Evolutionary conservation across 2,797 vertebrate genomes (phyloP), one percentile per base, ranked within the genome.

Genomic region (Clarias laeviceps): DNA sequence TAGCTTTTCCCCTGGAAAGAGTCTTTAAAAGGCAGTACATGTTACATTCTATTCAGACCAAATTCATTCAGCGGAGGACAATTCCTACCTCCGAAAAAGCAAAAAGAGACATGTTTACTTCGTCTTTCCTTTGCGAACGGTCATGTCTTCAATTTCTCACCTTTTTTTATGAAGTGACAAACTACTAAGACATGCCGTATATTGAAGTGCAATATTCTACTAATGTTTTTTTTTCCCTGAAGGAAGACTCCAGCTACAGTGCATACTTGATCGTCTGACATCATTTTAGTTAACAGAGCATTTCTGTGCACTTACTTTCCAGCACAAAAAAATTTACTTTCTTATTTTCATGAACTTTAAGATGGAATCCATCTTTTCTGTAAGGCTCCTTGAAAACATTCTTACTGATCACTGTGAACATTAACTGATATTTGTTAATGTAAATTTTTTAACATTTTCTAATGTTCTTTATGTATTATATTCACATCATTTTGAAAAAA

Each of bases 21-120:
- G 59, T 73, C 85, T 86, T 89, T 87, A 77, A 88, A 84, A 87
- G 82, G 78, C 68, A 70, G 84, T 81, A 66, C 79, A 84, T 88
- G 87, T 87, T 87, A 72, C 87, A 82, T 91, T 90, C 86, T 81
- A 80, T 88, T 91, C 80, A 84, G 61, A 85, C 85, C 78, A 85
- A 81, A 86, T 84, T 82, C 83, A 88, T 89, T 84, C 80, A 85
- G 37, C 50, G 72, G 54, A 37, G 80, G 77, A 87, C 72, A 82
- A n/a, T 62, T 56, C 84, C 72, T 37, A 22, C 82, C 66, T 45
- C 74, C 24, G 66, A 22, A 54, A 80, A 57, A 59, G 20, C 62
- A 64, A 73, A 84, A 81, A 54, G 56, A 65, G 83, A 54, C 54
- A 66, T 84, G 78, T 87, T 90, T 87, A 80, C 85, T 84, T 87